phyloP scores from a whole-genome alignment of 2,888 invertebrate genomes.

The Aphidius colemani region DNA sequence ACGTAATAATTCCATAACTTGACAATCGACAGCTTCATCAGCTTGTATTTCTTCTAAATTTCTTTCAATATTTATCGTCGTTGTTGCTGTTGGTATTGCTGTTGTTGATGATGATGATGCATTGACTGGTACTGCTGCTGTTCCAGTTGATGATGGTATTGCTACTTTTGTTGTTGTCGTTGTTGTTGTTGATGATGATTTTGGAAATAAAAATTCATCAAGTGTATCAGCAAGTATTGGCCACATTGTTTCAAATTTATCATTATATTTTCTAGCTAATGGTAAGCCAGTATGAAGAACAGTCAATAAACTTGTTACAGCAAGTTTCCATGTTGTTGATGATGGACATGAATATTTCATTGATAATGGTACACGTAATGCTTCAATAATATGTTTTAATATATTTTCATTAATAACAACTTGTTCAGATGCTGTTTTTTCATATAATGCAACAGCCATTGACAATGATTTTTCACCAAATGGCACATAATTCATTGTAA shows the following conservation, averaged over 20 bases:
- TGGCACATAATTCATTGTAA: constrained; percentile 82
- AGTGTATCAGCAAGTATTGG: constrained; percentile 81
- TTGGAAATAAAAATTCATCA: constrained; percentile 90
- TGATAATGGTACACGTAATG: constrained; percentile 74
- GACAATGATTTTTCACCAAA: constrained; percentile 82
- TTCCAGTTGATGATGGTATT: neutral
- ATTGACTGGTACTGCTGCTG: too few species aligned
- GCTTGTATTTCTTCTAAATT: constrained; percentile 64
- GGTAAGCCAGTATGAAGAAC: constrained; percentile 85
- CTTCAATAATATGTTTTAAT: constrained; percentile 72
- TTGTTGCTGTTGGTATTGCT: neutral
- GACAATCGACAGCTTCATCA: constrained; percentile 82
- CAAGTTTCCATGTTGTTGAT: constrained; percentile 81
- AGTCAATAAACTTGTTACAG: constrained; percentile 75
- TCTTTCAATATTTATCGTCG: constrained; percentile 60
- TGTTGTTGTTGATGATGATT: constrained; percentile 63
- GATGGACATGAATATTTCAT: constrained; percentile 83
- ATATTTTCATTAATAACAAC: constrained; percentile 75
- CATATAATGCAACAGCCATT: constrained; percentile 76
- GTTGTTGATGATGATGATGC: too few species aligned
- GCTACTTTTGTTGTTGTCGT: neutral
- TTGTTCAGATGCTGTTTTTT: constrained; percentile 72
- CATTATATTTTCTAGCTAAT: constrained; percentile 78
- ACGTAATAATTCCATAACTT: constrained; percentile 79
- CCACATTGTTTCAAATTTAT: constrained; percentile 82